Base-by-base conservation (phyloP, 2,113 vertebrate genomes). In the Forbesichthys papilliferus region DNA sequence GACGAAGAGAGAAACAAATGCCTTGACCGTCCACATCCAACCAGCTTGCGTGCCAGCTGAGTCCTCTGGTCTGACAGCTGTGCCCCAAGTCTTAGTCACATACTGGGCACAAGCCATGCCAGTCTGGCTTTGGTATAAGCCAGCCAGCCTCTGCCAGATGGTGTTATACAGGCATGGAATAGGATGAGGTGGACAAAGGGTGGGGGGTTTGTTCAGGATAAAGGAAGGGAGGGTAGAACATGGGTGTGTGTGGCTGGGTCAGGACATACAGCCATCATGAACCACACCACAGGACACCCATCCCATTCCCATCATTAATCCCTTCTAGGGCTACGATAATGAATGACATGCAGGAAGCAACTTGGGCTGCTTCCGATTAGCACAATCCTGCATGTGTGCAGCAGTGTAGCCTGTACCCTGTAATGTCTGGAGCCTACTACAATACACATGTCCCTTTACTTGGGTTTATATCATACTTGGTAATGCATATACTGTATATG, bases 51-150 rank as follows among this genome's bases (percentile, higher is more conserved):
- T 52, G 59, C 69, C 68, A 77, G 78, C 75, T 74, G 75, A 68
- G 68, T 36, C 54, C 75, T 68, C 42, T 61, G 8, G 42, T 66
- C 68, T 73, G 69, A 83, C 84, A 83, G 77, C 78, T 83, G 83
- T 69, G 74, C 54, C 68, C 72, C 59, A 72, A 83, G 77, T 64
- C 69, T 60, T 73, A 64, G 65, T 58, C 53, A 71, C 65, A 78
- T 55, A 20, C 20, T 60, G 66, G 74, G 66, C 33, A 68, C 73
- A 73, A 53, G 66, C 70, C 69, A 66, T 64, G 65, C 65, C 69
- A 71, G 64, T 65, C 74, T 76, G 83, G 80, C 80, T 68, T 33
- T 5, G 8, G 57, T 5, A 62, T 55, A 81, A 62, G 34, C 27
- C 53, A 0, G n/a, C 6, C 60, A 62, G 55, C 66, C 64, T 59